Evolutionary conservation across 2,888 invertebrate species (phyloP).

Genomic region (Lepidocyrtinus sp.): DNA sequence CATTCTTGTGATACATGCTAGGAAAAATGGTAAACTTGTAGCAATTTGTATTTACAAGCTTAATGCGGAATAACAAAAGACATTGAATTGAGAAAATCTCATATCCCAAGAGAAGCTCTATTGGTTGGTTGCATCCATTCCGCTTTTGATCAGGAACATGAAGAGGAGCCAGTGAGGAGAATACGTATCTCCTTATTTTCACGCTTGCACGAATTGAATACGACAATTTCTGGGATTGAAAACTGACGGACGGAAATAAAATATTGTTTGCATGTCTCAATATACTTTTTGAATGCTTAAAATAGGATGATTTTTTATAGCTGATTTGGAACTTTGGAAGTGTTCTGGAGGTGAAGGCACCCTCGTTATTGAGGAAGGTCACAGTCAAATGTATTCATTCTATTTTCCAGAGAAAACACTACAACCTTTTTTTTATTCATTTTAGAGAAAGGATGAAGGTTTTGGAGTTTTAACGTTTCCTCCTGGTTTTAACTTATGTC

Average conservation of each 20-base stretch:
- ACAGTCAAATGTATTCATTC: not conserved
- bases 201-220: too few species aligned
- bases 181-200: too few species aligned
- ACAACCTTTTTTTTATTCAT: too few species aligned
- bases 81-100: not conserved
- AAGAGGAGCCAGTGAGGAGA: too few species aligned
- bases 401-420: not conserved
- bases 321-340: not conserved
- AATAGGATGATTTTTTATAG: not conserved
- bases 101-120: too few species aligned
- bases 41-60: not conserved
- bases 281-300: not conserved
- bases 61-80: not conserved
- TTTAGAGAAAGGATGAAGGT: too few species aligned
- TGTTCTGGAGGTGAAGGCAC: not conserved
- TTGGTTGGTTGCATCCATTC: too few species aligned
- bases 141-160: too few species aligned
- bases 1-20: not conserved
- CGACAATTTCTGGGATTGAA: too few species aligned
- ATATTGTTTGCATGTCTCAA: too few species aligned
- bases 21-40: not conserved
- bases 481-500: constrained; percentile 39
- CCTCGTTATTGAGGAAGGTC: not conserved
- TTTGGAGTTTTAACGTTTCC: too few species aligned
- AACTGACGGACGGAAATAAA: too few species aligned